Percentiles rank a stretch among this genome's conserved stretches.
Evolutionary conservation across 1,140 invertebrate species (phyloP).

Genomic region (Caerostris darwini): DNA sequence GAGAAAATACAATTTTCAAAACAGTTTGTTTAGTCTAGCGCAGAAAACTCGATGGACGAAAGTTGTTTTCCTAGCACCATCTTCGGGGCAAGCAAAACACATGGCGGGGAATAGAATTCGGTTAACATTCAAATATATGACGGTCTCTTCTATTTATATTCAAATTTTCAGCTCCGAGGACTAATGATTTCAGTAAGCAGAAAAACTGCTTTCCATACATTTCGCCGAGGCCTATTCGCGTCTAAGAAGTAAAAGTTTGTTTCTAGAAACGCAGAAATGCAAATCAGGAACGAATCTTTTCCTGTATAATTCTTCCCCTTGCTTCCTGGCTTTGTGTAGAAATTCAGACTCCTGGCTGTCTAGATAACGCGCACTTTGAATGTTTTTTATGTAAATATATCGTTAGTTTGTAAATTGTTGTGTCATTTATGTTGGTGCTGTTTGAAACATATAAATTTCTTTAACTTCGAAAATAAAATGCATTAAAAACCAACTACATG

Average conservation of each 20-base stretch:
- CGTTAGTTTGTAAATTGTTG: no score
- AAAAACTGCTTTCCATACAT: slow-evolving; percentile 24
- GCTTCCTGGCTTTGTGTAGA: no score
- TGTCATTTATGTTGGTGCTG: no score
- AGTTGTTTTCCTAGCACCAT: not conserved
- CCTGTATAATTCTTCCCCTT: not conserved
- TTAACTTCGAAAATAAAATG: no score
- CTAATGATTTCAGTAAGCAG: slow-evolving; percentile 34
- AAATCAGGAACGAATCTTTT: not conserved
- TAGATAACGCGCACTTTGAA: no score
- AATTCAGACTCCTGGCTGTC: no score
- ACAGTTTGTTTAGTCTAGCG: slow-evolving; percentile 24
- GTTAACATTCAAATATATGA: slow-evolving; percentile 58
- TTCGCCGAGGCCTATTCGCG: not conserved
- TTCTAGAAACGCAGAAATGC: not conserved
- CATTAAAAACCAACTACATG: no score
- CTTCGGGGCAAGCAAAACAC: not conserved
- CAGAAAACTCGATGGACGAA: not conserved
- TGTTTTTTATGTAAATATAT: no score
- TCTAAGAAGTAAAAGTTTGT: not conserved
- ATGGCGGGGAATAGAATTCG: slow-evolving; percentile 27
- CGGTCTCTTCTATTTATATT: slow-evolving; percentile 67
- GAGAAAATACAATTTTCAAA: not conserved
- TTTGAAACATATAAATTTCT: no score
- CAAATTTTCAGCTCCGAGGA: slow-evolving; percentile 44